Conservation (phyloP, 1,140 invertebrate species). For the Helicoverpa zea region DNA sequence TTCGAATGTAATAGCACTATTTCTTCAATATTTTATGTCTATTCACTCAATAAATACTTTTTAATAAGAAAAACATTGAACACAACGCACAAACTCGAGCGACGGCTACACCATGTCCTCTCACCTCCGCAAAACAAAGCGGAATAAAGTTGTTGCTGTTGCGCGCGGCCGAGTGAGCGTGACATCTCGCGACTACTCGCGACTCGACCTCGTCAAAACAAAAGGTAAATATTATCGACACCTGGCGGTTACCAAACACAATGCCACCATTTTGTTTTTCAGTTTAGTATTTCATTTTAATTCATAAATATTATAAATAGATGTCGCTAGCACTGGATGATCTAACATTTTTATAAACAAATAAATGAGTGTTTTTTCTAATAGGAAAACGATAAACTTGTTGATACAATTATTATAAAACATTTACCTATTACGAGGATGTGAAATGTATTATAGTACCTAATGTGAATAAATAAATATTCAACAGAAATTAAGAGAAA, state of each 20-base stretch:
- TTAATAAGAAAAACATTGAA: constrained; percentile 80
- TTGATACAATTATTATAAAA: too few relatives aligned
- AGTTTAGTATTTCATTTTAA: not conserved
- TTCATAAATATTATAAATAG: constrained; percentile 10
- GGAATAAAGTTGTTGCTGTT: constrained; percentile 73
- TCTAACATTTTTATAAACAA: not conserved
- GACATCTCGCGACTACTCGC: constrained; percentile 70
- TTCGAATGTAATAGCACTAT: constrained; percentile 72
- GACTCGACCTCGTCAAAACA: constrained; percentile 57
- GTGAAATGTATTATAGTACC: too few relatives aligned
- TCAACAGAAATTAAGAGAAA: too few relatives aligned
- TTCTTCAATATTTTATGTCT: constrained; percentile 64
- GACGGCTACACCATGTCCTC: constrained; percentile 71
- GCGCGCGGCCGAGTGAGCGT: constrained; percentile 62
- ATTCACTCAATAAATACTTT: constrained; percentile 77
- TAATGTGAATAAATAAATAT: too few relatives aligned
- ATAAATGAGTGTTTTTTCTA: not conserved
- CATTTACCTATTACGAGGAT: too few relatives aligned
- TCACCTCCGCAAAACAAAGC: constrained; percentile 86
- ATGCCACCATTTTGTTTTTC: not conserved
- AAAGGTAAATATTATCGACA: constrained; percentile 53
- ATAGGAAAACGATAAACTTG: too few relatives aligned
- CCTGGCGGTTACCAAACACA: constrained; percentile 49
- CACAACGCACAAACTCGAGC: constrained; percentile 68
- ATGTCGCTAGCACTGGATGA: constrained; percentile 13